phyloP scores from a whole-genome alignment of 2,113 vertebrate species.

The Phylloscopus whistleri region DNA sequence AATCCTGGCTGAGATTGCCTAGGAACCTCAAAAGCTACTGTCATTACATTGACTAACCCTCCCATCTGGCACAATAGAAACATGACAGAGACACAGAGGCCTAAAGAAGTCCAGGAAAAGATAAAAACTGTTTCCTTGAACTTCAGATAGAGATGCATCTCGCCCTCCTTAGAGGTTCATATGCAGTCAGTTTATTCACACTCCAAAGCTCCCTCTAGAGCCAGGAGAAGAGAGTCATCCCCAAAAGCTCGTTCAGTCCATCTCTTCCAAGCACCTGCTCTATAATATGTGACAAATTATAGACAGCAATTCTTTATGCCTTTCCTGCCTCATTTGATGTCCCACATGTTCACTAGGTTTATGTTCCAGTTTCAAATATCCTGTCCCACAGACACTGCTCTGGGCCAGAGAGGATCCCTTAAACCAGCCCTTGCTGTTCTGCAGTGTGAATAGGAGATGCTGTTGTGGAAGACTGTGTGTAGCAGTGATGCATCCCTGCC shows the following conservation, averaged over 20 bases:
- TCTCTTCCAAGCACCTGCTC: neutral
- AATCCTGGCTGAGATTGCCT: neutral
- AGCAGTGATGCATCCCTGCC: neutral
- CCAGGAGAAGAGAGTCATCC: neutral
- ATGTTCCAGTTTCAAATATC: neutral
- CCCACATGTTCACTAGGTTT: neutral
- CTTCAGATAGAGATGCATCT: neutral
- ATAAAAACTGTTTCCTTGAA: neutral
- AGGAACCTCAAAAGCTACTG: neutral
- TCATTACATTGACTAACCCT: neutral
- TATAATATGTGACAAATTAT: fast-evolving
- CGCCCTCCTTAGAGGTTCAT: neutral
- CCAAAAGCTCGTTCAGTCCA: neutral
- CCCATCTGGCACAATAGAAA: neutral
- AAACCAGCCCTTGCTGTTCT: neutral
- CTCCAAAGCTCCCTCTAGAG: neutral
- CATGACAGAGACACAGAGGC: neutral
- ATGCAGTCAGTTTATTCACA: neutral
- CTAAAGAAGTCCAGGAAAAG: neutral
- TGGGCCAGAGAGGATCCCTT: neutral
- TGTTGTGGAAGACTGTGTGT: neutral
- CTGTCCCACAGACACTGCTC: neutral
- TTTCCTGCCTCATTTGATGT: fast-evolving
- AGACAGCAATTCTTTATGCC: neutral
- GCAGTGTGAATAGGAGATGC: neutral